Percentiles rank a stretch among this genome's conserved stretches.
Conservation (phyloP, 2,113 vertebrate species). For the Hippopotamus amphibius region DNA sequence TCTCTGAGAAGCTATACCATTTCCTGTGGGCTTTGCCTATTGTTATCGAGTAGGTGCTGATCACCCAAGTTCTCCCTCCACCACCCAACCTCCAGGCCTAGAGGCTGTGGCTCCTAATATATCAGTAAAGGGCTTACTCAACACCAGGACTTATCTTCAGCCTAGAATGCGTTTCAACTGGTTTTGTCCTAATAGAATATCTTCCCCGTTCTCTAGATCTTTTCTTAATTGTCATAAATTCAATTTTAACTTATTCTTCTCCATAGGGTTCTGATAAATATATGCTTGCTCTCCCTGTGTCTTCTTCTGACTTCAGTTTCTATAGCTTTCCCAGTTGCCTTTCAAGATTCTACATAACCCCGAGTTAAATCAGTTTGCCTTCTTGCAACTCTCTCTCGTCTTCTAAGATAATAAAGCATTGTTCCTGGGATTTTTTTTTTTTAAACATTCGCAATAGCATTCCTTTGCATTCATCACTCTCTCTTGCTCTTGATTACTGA, state of each 20-base stretch:
- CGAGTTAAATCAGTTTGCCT: background rate
- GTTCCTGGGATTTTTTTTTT: background rate
- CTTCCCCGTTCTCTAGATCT: background rate
- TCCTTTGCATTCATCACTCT: constrained; percentile 56
- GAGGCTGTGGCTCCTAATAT: background rate
- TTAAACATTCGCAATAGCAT: background rate
- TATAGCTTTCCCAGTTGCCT: background rate
- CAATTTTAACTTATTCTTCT: constrained; percentile 17
- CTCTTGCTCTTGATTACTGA: constrained; percentile 55
- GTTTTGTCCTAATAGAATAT: background rate
- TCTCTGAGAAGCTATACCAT: background rate
- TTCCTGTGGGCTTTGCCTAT: background rate
- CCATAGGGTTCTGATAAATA: background rate
- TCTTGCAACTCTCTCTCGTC: constrained; percentile 1
- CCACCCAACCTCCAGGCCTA: background rate
- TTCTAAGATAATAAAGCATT: background rate
- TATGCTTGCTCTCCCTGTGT: background rate
- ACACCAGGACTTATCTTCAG: background rate
- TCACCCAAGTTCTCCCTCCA: no score
- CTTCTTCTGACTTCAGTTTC: background rate
- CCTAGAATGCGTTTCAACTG: background rate
- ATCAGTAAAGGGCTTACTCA: background rate
- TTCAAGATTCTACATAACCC: background rate
- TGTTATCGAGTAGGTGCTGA: background rate
- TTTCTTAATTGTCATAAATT: background rate